These are phyloP conservation scores for Amblyopsis hoosieri DNA, from an alignment of 2,797 vertebrate species.

Conservation along the genomic window DNA sequence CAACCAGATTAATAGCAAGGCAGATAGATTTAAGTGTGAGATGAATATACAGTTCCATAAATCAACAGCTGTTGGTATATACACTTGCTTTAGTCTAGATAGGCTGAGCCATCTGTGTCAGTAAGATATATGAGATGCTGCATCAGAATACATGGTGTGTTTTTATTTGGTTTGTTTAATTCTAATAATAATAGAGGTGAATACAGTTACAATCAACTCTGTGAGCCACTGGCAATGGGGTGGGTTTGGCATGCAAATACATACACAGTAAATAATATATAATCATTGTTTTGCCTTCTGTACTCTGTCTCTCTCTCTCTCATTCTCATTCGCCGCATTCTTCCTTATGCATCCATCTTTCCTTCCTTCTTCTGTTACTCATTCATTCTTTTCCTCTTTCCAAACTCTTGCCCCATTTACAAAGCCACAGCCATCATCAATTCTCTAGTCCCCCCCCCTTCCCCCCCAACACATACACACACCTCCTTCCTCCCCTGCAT, in stretches of 20 bases:
- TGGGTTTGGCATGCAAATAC: conserved; percentile 53
- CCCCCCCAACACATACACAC: not conserved
- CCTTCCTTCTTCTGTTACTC: conserved; percentile 11
- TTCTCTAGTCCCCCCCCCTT: not conserved
- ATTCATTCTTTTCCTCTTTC: conserved; percentile 22
- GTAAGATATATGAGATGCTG: not conserved
- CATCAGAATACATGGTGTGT: not conserved
- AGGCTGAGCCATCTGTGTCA: not conserved
- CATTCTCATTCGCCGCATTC: not conserved
- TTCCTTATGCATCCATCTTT: not conserved
- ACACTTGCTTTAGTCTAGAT: conserved; percentile 4
- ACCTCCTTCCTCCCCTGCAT: conserved; percentile 28
- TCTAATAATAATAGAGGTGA: no score
- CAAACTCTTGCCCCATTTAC: not conserved
- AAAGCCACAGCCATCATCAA: not conserved
- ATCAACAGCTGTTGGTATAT: not conserved
- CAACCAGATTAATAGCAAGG: no score
- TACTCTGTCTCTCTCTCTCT: conserved; percentile 20
- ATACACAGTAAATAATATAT: conserved; percentile 66
- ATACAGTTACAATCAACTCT: no score
- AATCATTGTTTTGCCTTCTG: conserved; percentile 25
- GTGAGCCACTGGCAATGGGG: no score
- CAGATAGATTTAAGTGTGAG: not conserved
- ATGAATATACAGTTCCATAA: not conserved
- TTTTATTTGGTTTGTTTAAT: no score